These are phyloP conservation scores for Molossus alvarezi DNA, from an alignment of 2,797 vertebrate genomes.

Conservation along the genomic window DNA sequence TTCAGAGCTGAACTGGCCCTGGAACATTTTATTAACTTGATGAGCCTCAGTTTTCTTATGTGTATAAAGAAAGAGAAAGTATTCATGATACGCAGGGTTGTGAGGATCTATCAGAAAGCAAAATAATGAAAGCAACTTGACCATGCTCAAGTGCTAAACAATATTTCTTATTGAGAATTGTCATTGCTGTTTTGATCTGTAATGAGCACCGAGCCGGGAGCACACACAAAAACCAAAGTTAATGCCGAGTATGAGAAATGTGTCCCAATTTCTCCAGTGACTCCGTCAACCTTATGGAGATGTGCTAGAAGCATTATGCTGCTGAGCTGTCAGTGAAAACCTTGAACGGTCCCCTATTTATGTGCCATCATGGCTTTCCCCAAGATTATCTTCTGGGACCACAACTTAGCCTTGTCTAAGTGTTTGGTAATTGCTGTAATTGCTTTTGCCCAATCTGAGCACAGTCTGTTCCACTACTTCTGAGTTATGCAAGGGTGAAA, in stretches of 20 bases:
- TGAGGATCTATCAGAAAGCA: not conserved
- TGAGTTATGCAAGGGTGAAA: slow-evolving; percentile 74
- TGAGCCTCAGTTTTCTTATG: not conserved
- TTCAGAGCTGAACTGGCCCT: not conserved
- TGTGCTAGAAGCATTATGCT: not conserved
- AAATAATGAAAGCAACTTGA: not conserved
- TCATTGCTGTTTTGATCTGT: not conserved
- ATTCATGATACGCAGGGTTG: not conserved
- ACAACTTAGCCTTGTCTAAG: slow-evolving; percentile 42
- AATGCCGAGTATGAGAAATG: not conserved
- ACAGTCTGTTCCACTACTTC: slow-evolving; percentile 70
- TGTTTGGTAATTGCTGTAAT: slow-evolving; percentile 79
- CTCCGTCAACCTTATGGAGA: not conserved
- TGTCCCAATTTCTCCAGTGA: not conserved
- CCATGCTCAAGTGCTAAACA: not conserved
- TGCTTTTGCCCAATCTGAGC: slow-evolving; percentile 76
- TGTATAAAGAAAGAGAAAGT: slow-evolving; percentile 9
- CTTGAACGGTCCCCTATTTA: slow-evolving; percentile 27
- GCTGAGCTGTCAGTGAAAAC: not conserved
- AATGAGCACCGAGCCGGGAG: not conserved
- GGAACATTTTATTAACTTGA: not conserved
- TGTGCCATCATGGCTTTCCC: not conserved
- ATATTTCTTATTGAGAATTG: not conserved
- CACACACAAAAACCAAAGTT: not conserved
- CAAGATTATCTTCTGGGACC: slow-evolving; percentile 67